Conservation (phyloP, 1,140 invertebrate genomes). For the Caenorhabditis latens region DNA sequence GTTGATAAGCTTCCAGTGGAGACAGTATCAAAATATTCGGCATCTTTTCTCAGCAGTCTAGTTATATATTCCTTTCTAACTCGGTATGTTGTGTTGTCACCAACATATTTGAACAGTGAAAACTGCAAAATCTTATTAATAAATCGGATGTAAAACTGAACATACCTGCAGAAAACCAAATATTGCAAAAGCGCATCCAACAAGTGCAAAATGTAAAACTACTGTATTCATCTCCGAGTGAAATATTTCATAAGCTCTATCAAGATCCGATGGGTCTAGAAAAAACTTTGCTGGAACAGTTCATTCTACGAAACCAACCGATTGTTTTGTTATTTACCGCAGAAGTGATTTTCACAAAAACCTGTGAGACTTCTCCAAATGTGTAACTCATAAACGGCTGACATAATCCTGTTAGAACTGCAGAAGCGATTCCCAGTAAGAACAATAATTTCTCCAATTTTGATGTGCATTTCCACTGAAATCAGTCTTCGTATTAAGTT, state of each 20-base stretch:
- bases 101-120: constrained; percentile 5
- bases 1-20: constrained; percentile 88
- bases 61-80: constrained; percentile 60
- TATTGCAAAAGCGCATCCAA: neutral
- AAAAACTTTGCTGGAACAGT: neutral
- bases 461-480: constrained; percentile 72
- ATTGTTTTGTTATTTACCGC: constrained; percentile 56
- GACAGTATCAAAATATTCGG: constrained; percentile 89
- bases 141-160: too few relatives aligned
- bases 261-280: constrained; percentile 65
- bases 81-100: constrained; percentile 1
- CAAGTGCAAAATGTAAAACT: neutral
- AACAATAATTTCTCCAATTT: constrained; percentile 66
- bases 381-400: constrained; percentile 69
- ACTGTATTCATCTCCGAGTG: constrained; percentile 28
- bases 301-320: neutral
- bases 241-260: constrained; percentile 66
- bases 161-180: constrained; percentile 12
- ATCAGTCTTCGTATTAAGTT: neutral
- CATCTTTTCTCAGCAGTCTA: constrained; percentile 86
- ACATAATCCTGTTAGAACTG: constrained; percentile 65
- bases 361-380: constrained; percentile 66
- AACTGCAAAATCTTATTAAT: neutral
- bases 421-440: constrained; percentile 64
- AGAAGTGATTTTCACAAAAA: constrained; percentile 63